Percentiles rank a stretch among this genome's conserved stretches.
phyloP scores from a whole-genome alignment of 2,113 vertebrate species.

The Conger conger region DNA sequence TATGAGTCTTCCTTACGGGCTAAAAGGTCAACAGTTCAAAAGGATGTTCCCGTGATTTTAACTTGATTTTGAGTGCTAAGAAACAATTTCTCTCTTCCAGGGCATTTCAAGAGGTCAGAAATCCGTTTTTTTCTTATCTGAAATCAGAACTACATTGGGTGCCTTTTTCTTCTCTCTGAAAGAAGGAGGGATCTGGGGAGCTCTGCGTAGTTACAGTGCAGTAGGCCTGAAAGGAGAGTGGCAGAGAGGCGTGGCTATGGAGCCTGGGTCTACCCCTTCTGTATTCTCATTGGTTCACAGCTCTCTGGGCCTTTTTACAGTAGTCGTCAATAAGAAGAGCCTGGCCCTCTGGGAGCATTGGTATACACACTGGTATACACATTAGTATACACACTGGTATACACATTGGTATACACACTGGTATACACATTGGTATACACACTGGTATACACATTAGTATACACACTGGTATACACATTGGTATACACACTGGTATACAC shows the following conservation, averaged over 20 bases:
- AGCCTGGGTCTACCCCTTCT: background rate
- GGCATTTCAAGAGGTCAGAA: background rate
- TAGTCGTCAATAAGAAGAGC: background rate
- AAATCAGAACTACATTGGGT: background rate
- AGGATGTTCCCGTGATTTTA: background rate
- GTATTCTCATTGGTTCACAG: background rate
- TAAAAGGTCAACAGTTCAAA: too few relatives aligned
- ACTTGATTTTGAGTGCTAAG: background rate
- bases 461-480: background rate
- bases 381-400: background rate
- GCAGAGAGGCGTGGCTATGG: background rate
- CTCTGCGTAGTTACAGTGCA: background rate
- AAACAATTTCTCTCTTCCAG: background rate
- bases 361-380: background rate
- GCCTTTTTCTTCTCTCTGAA: background rate
- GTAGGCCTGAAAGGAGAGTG: too few relatives aligned
- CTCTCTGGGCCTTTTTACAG: background rate
- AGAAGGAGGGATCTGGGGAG: background rate
- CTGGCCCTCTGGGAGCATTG: background rate
- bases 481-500: background rate
- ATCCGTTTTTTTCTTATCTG: background rate
- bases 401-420: background rate
- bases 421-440: background rate
- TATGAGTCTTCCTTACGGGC: too few relatives aligned
- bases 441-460: background rate